A percentile compares a stretch with the other conserved stretches of the same genome.
These are phyloP conservation scores for Apodemus agrarius DNA, from an alignment of 2,797 vertebrate species.

Conservation along the genomic window DNA sequence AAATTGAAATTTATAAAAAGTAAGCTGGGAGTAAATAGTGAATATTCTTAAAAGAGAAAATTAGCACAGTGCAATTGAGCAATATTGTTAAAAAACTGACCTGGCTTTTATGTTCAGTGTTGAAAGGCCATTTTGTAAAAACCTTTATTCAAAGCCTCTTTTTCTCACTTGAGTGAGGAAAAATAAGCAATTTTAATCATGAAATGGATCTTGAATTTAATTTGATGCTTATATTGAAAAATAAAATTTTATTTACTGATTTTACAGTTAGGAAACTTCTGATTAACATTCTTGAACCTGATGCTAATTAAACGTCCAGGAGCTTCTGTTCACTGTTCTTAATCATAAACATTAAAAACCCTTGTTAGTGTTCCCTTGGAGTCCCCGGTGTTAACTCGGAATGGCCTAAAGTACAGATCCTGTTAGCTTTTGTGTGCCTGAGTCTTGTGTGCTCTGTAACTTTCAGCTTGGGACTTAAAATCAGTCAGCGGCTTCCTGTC, in stretches of 20 bases:
- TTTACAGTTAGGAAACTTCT: slow-evolving; percentile 71
- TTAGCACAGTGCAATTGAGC: slow-evolving; percentile 48
- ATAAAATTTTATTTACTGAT: slow-evolving; percentile 71
- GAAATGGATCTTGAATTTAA: slow-evolving; percentile 68
- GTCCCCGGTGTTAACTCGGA: slow-evolving; percentile 62
- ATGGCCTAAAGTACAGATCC: slow-evolving; percentile 69
- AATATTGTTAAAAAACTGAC: slow-evolving; percentile 63
- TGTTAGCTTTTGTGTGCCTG: slow-evolving; percentile 75
- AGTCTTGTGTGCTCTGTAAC: slow-evolving; percentile 65
- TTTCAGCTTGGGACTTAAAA: slow-evolving; percentile 75
- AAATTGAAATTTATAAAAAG: slow-evolving; percentile 64
- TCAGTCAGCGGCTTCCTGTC: slow-evolving; percentile 71
- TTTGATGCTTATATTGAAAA: slow-evolving; percentile 61
- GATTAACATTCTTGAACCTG: slow-evolving; percentile 72
- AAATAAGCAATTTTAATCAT: slow-evolving; percentile 37
- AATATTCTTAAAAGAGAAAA: slow-evolving; percentile 61
- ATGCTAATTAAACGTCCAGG: slow-evolving; percentile 70
- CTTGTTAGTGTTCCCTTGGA: slow-evolving; percentile 62
- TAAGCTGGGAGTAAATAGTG: slow-evolving; percentile 64
- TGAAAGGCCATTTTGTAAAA: slow-evolving; percentile 73
- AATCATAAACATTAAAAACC: slow-evolving; percentile 56
- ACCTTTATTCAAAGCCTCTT: slow-evolving; percentile 63
- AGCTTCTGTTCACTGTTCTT: slow-evolving; percentile 51
- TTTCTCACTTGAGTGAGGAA: slow-evolving; percentile 61
- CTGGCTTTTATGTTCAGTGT: slow-evolving; percentile 73